Evolutionary conservation across 1,140 invertebrate species (phyloP), one percentile per base, ranked within the genome.

Genomic region (Portunus trituberculatus): DNA sequence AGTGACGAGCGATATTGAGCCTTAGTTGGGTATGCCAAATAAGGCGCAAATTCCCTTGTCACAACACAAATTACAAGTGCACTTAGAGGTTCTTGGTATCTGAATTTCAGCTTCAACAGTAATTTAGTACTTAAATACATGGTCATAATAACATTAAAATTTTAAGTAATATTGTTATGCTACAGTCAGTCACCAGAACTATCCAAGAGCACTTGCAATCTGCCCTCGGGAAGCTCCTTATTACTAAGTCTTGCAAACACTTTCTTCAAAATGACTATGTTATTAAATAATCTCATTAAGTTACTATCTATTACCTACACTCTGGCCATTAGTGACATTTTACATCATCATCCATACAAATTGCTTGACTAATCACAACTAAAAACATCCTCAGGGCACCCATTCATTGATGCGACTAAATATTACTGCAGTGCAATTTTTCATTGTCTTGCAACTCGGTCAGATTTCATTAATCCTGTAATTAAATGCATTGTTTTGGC

Each of bases 21-120:
- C 91, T 95, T 88, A 67, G 52, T 86, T 93, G 52, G 46, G 25
- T n/a, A 52, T 92, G 82, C 84, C 45, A 83, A 92, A 89, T 76
- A 95, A 95, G 94, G 94, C 83, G 94, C 94, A 95, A 93, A 92
- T 39, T 95, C 94, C 91, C 94, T 95, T 95, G 94, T 95, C 94
- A n/a, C 94, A 92, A 93, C 94, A 95, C 94, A 95, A 92, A 48
- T 95, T 95, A 95, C 94, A 95, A 95, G 84, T 92, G 91, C 90
- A 59, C 87, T 93, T 52, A 95, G 94, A 92, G 94, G 90, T 89
- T 95, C 91, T 92, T 76, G 91, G 67, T 87, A 52, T 25, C 90
- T 39, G 89, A 89, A 25, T 76, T 76, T n/a, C 12, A 76, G 20
- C 67, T 20, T 76, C 6, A 76, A n/a, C 0, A n/a, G 12, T 25